Conservation (phyloP, 1,140 invertebrate species). For the Lucilia sericata region DNA sequence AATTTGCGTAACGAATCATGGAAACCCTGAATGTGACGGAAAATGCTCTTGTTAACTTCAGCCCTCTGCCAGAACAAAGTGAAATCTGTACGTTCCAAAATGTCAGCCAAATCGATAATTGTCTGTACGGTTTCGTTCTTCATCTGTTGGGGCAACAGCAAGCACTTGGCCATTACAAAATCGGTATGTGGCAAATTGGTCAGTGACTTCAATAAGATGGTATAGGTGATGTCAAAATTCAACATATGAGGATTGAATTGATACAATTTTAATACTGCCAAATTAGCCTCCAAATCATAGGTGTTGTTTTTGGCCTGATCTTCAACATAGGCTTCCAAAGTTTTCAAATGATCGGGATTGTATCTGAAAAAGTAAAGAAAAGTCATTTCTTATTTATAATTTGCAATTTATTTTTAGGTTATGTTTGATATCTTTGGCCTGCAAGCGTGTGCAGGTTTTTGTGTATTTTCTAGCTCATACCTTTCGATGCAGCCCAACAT, state of each 20-base stretch:
- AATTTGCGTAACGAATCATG: constrained; percentile 96
- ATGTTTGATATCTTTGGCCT: constrained; percentile 49
- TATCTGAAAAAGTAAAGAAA: constrained; percentile 74
- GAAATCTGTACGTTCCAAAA: constrained; percentile 94
- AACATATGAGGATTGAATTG: constrained; percentile 95
- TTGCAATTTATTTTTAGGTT: constrained; percentile 48
- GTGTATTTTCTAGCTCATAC: constrained; percentile 65
- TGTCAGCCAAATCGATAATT: constrained; percentile 90
- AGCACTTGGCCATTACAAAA: constrained; percentile 96
- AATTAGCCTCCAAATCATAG: constrained; percentile 96
- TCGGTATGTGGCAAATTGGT: constrained; percentile 97
- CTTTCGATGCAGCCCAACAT: constrained; percentile 82
- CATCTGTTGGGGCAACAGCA: constrained; percentile 86
- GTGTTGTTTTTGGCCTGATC: constrained; percentile 92
- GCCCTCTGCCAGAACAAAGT: constrained; percentile 88
- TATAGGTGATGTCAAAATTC: constrained; percentile 81
- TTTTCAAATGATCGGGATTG: constrained; percentile 92
- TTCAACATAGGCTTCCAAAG: constrained; percentile 92
- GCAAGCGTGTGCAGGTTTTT: constrained; percentile 25
- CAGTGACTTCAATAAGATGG: constrained; percentile 93
- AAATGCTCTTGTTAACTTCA: constrained; percentile 78
- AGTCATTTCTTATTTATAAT: not conserved
- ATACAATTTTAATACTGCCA: constrained; percentile 91
- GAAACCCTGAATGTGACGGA: constrained; percentile 87
- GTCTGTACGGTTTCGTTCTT: constrained; percentile 85